These are phyloP conservation scores for Chloromyia formosa DNA, from an alignment of 2,888 invertebrate species.

Conservation along the genomic window DNA sequence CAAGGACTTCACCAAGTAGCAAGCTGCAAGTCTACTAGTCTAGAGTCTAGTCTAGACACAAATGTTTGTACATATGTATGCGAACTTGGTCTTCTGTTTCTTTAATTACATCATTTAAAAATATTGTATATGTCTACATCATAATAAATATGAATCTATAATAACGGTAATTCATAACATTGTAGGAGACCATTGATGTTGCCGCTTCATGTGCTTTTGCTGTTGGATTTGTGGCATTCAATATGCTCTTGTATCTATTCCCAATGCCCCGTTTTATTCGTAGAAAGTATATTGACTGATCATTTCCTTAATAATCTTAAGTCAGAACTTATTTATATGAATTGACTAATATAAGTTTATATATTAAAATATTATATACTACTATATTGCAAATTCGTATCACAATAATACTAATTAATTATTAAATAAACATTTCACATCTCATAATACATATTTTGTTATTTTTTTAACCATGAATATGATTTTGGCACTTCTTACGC, in stretches of 20 bases:
- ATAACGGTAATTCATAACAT: conserved; percentile 56
- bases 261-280: conserved; percentile 86
- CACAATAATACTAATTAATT: background rate
- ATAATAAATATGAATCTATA: too few relatives aligned
- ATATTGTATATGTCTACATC: conserved; percentile 57
- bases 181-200: conserved; percentile 77
- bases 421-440: too few relatives aligned
- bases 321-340: background rate
- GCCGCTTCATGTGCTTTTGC: conserved; percentile 85
- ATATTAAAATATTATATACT: background rate
- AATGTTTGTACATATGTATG: too few relatives aligned
- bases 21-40: too few relatives aligned
- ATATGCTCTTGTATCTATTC: conserved; percentile 84
- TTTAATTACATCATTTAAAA: too few relatives aligned
- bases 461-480: too few relatives aligned
- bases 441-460: too few relatives aligned
- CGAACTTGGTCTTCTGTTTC: too few relatives aligned
- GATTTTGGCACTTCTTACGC: too few relatives aligned
- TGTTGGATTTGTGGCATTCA: conserved; percentile 80
- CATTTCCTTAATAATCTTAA: background rate
- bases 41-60: conserved; percentile 52
- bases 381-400: background rate
- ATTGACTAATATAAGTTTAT: background rate
- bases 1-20: too few relatives aligned
- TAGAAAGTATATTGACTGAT: conserved; percentile 74